Base-by-base conservation (phyloP, 2,888 invertebrate species). In the Morpho helenor region DNA sequence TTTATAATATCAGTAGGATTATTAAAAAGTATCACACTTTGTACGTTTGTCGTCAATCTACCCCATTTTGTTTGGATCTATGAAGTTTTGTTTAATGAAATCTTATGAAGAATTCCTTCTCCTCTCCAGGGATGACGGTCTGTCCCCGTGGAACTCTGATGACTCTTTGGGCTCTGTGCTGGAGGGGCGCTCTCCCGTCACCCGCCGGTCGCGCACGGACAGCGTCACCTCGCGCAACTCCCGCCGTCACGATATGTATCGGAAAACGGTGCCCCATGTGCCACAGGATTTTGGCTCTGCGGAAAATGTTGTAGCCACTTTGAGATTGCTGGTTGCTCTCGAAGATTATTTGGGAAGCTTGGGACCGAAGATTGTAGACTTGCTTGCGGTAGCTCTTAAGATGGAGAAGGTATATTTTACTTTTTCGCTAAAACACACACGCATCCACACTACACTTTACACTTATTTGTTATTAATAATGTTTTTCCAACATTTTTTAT, bases 321-420 rank as follows among this genome's bases (percentile, higher is more conserved):
- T 97, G 59, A 91, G 96, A 44, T 87, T 95, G 64, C 87, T 97
- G 0, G 95, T 96, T 0, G 96, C 96, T 0, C 84, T 97, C 6
- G 97, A 97, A 77, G 95, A 94, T 67, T 95, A 95, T 72, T 84
- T 97, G 52, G 97, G 97, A n/a, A 96, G 96, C 44, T 85, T 97
- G 7, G 96, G 96, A 0, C 96, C 96, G 0, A 95, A 94, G 80
- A 91, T 96, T 9, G 93, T 96, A 0, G 94, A 95, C 61, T 77
- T 97, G 64, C 83, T 97, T n/a, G 94, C 94, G 0, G 94, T 94
- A 61, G 96, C 96, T 0, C 79, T 96, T 49, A 94, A 94, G 45
- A 92, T 96, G 83, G 96, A 96, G 73, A 96, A 96, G 82, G 91
- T 91, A 49, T 23, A 31, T 31, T 31, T 3, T 31, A 31, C 31